These are phyloP conservation scores for Collichthys lucidus DNA, from an alignment of 2,113 vertebrate species.

Conservation along the genomic window DNA sequence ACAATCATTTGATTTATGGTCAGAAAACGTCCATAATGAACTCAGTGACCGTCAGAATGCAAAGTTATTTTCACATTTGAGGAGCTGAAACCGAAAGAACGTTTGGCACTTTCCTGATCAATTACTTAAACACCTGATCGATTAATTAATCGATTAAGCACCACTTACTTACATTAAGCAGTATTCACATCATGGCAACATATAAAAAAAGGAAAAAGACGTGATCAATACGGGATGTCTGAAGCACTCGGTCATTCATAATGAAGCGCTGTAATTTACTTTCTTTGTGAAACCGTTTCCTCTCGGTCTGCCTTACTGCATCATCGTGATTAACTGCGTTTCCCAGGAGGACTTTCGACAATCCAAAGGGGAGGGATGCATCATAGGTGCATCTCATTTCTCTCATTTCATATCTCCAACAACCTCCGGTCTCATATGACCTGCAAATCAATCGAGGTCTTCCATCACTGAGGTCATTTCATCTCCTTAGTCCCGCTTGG, in stretches of 20 bases:
- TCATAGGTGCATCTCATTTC: slow-evolving; percentile 43
- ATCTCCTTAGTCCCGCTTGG: slow-evolving; percentile 11
- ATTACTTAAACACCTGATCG: neutral
- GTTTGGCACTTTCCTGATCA: neutral
- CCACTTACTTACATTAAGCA: neutral
- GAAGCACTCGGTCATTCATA: neutral
- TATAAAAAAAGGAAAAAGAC: neutral
- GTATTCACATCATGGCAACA: neutral
- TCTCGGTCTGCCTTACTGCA: neutral
- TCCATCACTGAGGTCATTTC: slow-evolving; percentile 38
- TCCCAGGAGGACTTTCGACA: slow-evolving; percentile 40
- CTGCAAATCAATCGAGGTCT: slow-evolving; percentile 57
- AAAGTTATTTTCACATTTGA: neutral
- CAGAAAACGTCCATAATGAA: neutral
- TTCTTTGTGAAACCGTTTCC: slow-evolving; percentile 14
- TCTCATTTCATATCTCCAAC: slow-evolving; percentile 52
- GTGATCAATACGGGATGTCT: neutral
- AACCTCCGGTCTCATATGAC: slow-evolving; percentile 44
- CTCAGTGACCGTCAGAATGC: neutral
- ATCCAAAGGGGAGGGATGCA: slow-evolving; percentile 30
- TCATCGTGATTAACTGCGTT: slow-evolving; percentile 28
- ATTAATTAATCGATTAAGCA: neutral
- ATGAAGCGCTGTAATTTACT: slow-evolving; percentile 10
- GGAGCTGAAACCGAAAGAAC: neutral
- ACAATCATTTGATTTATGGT: neutral